Evolutionary conservation across 2,888 invertebrate genomes (phyloP).

Genomic region (Cheiracanthium punctorium): DNA sequence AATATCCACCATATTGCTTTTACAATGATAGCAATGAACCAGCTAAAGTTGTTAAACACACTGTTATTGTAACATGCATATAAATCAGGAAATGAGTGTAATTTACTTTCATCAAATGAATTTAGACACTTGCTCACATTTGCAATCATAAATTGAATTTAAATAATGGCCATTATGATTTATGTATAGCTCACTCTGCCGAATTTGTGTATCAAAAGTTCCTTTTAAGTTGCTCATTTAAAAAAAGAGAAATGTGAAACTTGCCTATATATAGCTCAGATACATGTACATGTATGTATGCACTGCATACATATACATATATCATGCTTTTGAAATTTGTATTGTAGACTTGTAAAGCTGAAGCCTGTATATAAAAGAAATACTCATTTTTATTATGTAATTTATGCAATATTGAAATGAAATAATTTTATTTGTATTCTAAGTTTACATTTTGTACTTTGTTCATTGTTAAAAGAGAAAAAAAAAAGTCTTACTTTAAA

Average conservation of each 20-base stretch:
- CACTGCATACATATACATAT: background rate
- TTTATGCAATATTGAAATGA: too few relatives aligned
- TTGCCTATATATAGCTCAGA: background rate
- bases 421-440: too few relatives aligned
- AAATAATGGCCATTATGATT: constrained; percentile 20
- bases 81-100: background rate
- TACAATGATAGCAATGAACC: too few relatives aligned
- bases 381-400: background rate
- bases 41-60: too few relatives aligned
- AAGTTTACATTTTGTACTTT: too few relatives aligned
- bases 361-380: background rate
- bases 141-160: background rate
- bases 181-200: constrained; percentile 27
- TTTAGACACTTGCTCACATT: background rate
- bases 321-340: background rate
- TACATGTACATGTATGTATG: background rate
- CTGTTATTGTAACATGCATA: background rate
- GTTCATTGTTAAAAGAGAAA: too few relatives aligned
- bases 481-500: too few relatives aligned
- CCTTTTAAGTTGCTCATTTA: constrained; percentile 56
- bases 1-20: too few relatives aligned
- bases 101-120: background rate
- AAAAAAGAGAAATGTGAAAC: background rate
- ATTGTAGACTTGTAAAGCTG: constrained; percentile 1
- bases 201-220: constrained; percentile 42